Evolutionary conservation across 2,113 vertebrate species (phyloP).

Genomic region (Colossoma macropomum): DNA sequence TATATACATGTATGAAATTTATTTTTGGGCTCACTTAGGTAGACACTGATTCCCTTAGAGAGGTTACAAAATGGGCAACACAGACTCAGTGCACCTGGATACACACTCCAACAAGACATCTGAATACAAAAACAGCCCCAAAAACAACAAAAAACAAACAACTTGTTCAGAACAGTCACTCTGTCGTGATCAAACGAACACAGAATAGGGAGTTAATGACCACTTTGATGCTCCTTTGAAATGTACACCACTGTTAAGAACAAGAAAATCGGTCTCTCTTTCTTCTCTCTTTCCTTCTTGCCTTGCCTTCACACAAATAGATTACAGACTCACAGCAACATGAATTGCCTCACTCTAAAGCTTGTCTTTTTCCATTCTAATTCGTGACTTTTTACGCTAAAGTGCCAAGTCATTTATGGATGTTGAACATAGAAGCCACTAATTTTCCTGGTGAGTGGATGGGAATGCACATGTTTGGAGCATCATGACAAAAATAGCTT

Average conservation of each 20-base stretch:
- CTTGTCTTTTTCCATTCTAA: background rate
- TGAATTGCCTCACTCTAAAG: background rate
- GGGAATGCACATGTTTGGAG: background rate
- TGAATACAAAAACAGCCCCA: too few relatives aligned
- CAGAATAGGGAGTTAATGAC: slow-evolving; percentile 62
- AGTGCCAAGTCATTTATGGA: background rate
- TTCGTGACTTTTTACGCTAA: slow-evolving; percentile 7
- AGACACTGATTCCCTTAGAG: background rate
- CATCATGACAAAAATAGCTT: background rate
- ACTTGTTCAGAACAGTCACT: slow-evolving; percentile 65
- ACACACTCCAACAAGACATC: background rate
- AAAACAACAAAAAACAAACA: background rate
- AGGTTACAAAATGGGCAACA: background rate
- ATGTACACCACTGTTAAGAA: slow-evolving; percentile 49
- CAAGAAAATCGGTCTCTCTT: background rate
- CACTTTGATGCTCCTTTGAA: slow-evolving; percentile 65
- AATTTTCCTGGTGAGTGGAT: slow-evolving; percentile 18
- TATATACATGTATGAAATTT: too few relatives aligned
- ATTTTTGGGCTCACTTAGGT: too few relatives aligned
- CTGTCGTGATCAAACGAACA: slow-evolving; percentile 60
- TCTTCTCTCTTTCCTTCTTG: background rate
- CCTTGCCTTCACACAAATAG: slow-evolving; percentile 4
- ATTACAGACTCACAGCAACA: slow-evolving; percentile 29
- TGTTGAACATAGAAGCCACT: background rate
- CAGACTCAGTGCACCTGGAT: slow-evolving; percentile 16